Conservation (phyloP, 2,888 invertebrate genomes). For the Physocephala rufipes region DNA sequence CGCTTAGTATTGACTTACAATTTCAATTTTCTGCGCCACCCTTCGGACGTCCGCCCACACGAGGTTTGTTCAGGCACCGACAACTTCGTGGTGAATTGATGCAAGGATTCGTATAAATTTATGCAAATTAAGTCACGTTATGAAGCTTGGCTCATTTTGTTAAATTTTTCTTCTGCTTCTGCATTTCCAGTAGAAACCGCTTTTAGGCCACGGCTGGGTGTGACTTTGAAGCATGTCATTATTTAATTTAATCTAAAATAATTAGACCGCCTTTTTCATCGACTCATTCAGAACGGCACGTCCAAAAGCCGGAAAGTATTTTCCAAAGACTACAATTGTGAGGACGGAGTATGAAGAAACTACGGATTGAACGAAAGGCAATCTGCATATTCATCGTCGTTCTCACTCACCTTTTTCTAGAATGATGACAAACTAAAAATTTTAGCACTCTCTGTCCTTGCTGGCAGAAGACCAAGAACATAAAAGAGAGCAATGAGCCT, state of each 20-base stretch:
- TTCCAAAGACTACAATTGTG: too few relatives aligned
- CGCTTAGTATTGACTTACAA: slow-evolving; percentile 39
- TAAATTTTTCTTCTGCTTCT: slow-evolving; percentile 25
- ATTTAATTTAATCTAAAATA: slow-evolving; percentile 67
- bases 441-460: background rate
- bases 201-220: slow-evolving; percentile 40
- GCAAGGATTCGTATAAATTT: slow-evolving; percentile 49
- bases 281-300: slow-evolving; percentile 26
- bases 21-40: slow-evolving; percentile 29
- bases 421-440: slow-evolving; percentile 12
- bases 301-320: background rate
- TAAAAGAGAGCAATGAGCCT: background rate
- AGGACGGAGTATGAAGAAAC: background rate
- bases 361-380: background rate
- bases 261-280: slow-evolving; percentile 55
- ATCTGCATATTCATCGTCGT: background rate
- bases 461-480: background rate
- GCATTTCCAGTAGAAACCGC: slow-evolving; percentile 8
- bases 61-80: background rate
- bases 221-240: slow-evolving; percentile 62
- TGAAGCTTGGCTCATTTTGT: slow-evolving; percentile 12
- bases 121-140: slow-evolving; percentile 64
- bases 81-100: slow-evolving; percentile 10
- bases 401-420: slow-evolving; percentile 2
- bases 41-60: slow-evolving; percentile 2